These are phyloP conservation scores for Gouania willdenowi DNA, from an alignment of 2,797 vertebrate genomes.

Conservation along the genomic window DNA sequence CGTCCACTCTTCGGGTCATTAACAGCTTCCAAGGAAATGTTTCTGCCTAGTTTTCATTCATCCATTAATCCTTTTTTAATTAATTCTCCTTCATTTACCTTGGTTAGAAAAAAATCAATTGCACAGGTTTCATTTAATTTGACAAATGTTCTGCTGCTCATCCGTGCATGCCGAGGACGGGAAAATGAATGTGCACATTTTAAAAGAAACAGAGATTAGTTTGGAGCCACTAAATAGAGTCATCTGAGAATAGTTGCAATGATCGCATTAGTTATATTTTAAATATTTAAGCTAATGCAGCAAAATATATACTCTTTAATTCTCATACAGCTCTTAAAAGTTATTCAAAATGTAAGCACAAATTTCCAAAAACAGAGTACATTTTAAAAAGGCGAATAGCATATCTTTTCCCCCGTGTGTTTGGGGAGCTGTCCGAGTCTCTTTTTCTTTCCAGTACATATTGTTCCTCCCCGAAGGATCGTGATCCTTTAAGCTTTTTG, in stretches of 20 bases:
- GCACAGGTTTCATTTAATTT: slow-evolving; percentile 75
- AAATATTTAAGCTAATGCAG: too few relatives aligned
- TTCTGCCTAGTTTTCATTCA: slow-evolving; percentile 66
- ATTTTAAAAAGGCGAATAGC: slow-evolving; percentile 4
- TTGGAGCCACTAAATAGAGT: slow-evolving; percentile 34
- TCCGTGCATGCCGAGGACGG: slow-evolving; percentile 46
- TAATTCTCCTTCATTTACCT: slow-evolving; percentile 77
- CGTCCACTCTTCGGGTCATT: slow-evolving; percentile 58
- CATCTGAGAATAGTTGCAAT: slow-evolving; percentile 9
- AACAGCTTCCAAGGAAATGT: slow-evolving; percentile 53
- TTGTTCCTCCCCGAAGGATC: slow-evolving; percentile 43
- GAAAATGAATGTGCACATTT: slow-evolving; percentile 2
- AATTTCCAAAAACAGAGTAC: slow-evolving; percentile 8
- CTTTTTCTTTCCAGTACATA: not conserved
- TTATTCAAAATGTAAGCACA: not conserved
- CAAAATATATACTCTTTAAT: too few relatives aligned
- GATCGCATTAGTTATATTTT: slow-evolving; percentile 5
- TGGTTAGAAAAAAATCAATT: slow-evolving; percentile 78
- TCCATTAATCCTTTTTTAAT: slow-evolving; percentile 78
- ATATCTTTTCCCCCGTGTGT: slow-evolving; percentile 5
- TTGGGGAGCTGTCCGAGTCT: slow-evolving; percentile 12
- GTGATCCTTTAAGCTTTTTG: slow-evolving; percentile 64
- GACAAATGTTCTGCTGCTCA: slow-evolving; percentile 73
- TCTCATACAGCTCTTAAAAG: too few relatives aligned
- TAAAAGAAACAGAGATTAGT: slow-evolving; percentile 21